Evolutionary conservation across 2,888 invertebrate species (phyloP), one percentile per base, ranked within the genome.

Genomic region (Arctia plantaginis): DNA sequence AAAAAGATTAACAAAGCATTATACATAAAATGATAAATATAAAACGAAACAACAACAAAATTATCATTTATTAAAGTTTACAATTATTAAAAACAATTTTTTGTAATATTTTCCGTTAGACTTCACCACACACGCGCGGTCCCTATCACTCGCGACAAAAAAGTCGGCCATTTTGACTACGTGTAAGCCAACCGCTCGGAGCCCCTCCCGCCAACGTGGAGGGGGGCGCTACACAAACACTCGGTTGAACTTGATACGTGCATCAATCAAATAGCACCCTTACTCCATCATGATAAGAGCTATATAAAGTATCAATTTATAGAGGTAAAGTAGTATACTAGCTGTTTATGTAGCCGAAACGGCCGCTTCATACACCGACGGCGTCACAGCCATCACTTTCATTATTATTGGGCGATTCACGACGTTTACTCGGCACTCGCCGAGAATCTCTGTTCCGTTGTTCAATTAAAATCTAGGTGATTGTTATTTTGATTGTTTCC

Each of bases 331-430:
- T 88, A 87, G 91, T 93, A 93, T 94, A 95, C 94, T 93, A 94
- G 91, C 94, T 96, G 96, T 96, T 96, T 96, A 96, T 95, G 95
- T 95, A 94, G 95, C 95, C 95, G 91, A 95, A 96, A 96, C 94
- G 92, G 95, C 91, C 95, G 94, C 94, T 95, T 95, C 95, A 95
- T 95, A 95, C 94, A 95, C 94, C 94, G 93, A 92, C 93, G 93
- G 93, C 95, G 93, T 93, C 93, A 92, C 91, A 90, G 91, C 95
- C 94, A 94, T 95, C 95, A 93, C 93, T 94, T 96, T 96, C 96
- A 96, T 96, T 96, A 95, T 96, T 96, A 96, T 96, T 95, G 94
- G 95, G 92, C 96, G 94, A 96, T 96, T 95, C 94, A 93, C 93
- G 93, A 91, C 95, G 94, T 95, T 94, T 94, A 94, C 94, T 90